A percentile compares a stretch with the other conserved stretches of the same genome.
Evolutionary conservation across 37 sponge, comb jelly and placozoan species (phyloP).

Genomic region (Hormiphora californensis): DNA sequence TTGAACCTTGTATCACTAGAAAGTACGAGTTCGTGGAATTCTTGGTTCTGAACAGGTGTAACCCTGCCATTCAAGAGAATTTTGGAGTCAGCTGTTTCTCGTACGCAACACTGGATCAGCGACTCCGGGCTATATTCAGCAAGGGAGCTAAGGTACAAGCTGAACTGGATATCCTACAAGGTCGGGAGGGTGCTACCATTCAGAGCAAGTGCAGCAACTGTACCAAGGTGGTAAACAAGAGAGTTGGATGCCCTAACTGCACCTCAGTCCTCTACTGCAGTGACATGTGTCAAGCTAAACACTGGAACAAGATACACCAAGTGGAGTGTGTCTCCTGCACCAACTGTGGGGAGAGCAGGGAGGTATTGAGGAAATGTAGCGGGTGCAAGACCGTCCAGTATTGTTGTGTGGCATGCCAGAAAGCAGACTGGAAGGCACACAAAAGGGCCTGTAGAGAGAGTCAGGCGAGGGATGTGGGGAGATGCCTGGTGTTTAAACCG

Average conservation of each 20-base stretch:
- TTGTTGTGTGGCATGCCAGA: conserved; percentile 24
- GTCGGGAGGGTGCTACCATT: too few species aligned
- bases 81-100: conserved; percentile 30
- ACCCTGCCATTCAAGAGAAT: neutral
- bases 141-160: neutral
- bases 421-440: conserved; percentile 3
- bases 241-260: too few species aligned
- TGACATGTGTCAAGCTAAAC: too few species aligned
- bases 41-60: neutral
- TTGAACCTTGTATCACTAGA: conserved; percentile 39
- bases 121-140: neutral
- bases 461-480: too few species aligned
- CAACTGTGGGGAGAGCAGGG: neutral
- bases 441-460: conserved; percentile 3
- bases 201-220: too few species aligned
- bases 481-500: too few species aligned
- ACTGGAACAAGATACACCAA: neutral
- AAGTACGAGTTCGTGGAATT: conserved; percentile 34
- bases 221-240: too few species aligned
- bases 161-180: neutral
- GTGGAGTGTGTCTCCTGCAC: neutral
- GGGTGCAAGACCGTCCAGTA: conserved; percentile 1
- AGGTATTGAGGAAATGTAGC: neutral
- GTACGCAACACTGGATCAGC: conserved; percentile 16
- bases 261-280: too few species aligned